phyloP scores from a whole-genome alignment of 2,113 vertebrate genomes.

The Bombycilla garrulus region DNA sequence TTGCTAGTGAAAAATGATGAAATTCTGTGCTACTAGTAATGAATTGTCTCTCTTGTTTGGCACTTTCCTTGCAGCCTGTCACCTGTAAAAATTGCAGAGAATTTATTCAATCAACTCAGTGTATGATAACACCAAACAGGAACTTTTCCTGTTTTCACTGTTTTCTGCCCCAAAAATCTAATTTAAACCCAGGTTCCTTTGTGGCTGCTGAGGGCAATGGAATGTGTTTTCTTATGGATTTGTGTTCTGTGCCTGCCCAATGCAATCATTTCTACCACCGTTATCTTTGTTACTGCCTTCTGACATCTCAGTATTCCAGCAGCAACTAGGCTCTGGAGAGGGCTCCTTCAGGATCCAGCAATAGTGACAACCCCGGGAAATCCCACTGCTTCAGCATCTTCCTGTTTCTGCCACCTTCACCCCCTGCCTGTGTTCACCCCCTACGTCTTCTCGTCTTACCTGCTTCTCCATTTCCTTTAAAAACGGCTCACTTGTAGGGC shows the following conservation, averaged over 20 bases:
- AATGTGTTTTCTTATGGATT: background rate
- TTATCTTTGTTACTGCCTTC: background rate
- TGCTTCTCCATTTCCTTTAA: background rate
- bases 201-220: background rate
- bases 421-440: background rate
- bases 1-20: background rate
- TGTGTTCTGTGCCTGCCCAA: background rate
- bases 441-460: background rate
- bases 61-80: background rate
- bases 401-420: background rate
- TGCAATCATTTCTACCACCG: background rate
- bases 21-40: background rate
- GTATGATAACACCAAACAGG: background rate
- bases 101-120: background rate
- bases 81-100: background rate
- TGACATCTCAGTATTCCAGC: background rate
- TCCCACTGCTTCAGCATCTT: background rate
- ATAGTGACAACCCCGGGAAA: background rate
- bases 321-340: background rate
- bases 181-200: background rate
- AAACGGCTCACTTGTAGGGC: background rate
- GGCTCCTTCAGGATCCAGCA: background rate
- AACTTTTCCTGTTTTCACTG: background rate
- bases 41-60: background rate
- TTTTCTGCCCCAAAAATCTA: background rate